A percentile compares a stretch with the other conserved stretches of the same genome.
Evolutionary conservation across 1,140 invertebrate genomes (phyloP).

Genomic region (Megalonaias nervosa): DNA sequence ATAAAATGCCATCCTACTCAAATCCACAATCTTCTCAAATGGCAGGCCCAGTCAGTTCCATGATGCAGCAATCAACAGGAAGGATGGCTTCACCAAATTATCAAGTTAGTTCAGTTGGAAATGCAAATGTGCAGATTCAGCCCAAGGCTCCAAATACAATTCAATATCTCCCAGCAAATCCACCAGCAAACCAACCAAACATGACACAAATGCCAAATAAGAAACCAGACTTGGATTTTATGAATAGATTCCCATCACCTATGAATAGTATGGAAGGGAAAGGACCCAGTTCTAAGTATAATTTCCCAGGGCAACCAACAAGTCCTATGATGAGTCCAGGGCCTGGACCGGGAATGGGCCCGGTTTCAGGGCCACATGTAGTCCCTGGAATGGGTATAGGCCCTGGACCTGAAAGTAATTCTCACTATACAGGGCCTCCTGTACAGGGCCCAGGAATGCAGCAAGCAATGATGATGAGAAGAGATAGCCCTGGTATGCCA

Average conservation of each 20-base stretch:
- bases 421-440: constrained; percentile 29
- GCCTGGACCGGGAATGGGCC: constrained; percentile 33
- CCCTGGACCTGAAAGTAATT: constrained; percentile 25
- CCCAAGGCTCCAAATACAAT: constrained; percentile 97
- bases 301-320: constrained; percentile 52
- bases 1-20: too few species aligned
- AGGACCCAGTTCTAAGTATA: constrained; percentile 78
- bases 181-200: constrained; percentile 55
- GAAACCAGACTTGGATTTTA: constrained; percentile 93
- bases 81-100: constrained; percentile 45
- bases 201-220: constrained; percentile 76
- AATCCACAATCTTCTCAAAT: constrained; percentile 34
- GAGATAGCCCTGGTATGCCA: constrained; percentile 18
- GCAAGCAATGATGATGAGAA: constrained; percentile 46
- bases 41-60: constrained; percentile 23
- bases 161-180: constrained; percentile 91
- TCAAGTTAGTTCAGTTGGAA: constrained; percentile 58
- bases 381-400: constrained; percentile 16
- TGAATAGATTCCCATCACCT: constrained; percentile 84
- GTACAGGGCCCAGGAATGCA: constrained; percentile 32
- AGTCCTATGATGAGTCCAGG: constrained; percentile 55
- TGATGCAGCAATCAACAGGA: constrained; percentile 34
- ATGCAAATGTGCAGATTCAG: constrained; percentile 81
- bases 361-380: constrained; percentile 4
- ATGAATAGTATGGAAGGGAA: constrained; percentile 78